Evolutionary conservation across 2,888 invertebrate species (phyloP).

Genomic region (Hirudinaria manillensis): DNA sequence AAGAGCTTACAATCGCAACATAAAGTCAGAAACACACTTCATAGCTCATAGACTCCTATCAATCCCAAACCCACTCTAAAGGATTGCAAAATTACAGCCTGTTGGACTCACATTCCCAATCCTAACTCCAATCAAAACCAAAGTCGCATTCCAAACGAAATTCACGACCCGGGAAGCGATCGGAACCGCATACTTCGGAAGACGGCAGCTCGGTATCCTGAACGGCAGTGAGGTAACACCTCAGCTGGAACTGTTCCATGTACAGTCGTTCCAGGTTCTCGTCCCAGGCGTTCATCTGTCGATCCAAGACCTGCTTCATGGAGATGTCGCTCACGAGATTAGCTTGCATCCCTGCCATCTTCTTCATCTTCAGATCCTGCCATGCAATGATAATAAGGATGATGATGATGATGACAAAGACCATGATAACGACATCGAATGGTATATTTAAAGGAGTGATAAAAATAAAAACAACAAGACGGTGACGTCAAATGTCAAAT

Average conservation of each 20-base stretch:
- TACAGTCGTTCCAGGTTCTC: conserved; percentile 90
- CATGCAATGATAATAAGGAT: background rate
- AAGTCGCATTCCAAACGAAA: background rate
- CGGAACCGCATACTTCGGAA: conserved; percentile 71
- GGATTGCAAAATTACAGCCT: too few species aligned
- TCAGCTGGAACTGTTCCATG: conserved; percentile 89
- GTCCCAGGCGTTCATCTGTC: conserved; percentile 91
- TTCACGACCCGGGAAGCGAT: background rate
- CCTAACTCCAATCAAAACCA: too few species aligned
- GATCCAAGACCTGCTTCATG: conserved; percentile 80
- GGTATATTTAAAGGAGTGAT: background rate
- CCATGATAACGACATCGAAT: background rate
- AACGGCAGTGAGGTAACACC: conserved; percentile 93
- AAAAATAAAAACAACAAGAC: conserved; percentile 17
- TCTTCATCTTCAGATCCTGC: conserved; percentile 93
- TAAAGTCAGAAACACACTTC: too few species aligned
- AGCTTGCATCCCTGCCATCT: conserved; percentile 94
- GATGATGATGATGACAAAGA: background rate
- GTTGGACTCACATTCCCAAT: too few species aligned
- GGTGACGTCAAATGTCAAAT: conserved; percentile 17
- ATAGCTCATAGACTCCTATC: background rate
- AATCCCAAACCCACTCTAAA: too few species aligned
- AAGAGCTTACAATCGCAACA: background rate
- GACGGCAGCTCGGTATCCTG: conserved; percentile 81
- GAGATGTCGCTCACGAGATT: conserved; percentile 90